These are phyloP conservation scores for Lepidochitona cinerea DNA, from an alignment of 2,888 invertebrate species.

Conservation along the genomic window DNA sequence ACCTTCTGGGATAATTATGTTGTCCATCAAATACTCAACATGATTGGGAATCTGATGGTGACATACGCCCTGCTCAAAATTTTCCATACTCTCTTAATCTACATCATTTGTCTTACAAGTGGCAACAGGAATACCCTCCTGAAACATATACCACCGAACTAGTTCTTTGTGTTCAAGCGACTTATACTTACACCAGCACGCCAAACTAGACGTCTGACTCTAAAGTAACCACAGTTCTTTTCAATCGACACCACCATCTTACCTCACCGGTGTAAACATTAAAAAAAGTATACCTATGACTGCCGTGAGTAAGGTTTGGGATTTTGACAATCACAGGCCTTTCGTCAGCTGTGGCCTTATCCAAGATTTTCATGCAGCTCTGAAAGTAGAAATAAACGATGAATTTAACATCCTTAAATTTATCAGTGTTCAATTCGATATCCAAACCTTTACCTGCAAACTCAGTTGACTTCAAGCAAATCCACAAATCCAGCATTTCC, in stretches of 20 bases:
- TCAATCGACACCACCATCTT: neutral
- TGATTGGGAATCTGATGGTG: neutral
- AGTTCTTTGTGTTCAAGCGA: neutral
- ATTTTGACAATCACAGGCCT: no score
- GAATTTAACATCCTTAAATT: no score
- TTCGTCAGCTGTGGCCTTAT: no score
- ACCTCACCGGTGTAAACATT: neutral
- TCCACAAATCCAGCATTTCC: no score
- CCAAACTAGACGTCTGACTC: neutral
- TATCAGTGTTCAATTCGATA: no score
- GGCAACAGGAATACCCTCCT: neutral
- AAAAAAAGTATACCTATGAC: neutral
- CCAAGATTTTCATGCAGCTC: no score
- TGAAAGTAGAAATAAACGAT: no score
- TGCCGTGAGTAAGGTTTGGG: no score
- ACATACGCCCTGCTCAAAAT: neutral
- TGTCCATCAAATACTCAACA: neutral
- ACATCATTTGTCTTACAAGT: neutral
- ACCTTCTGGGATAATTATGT: neutral
- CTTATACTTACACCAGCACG: neutral
- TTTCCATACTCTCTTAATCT: neutral
- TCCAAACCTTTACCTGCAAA: no score
- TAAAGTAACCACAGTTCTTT: neutral
- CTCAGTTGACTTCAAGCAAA: no score
- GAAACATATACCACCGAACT: neutral